Percentiles rank a stretch among this genome's conserved stretches.
phyloP scores from a whole-genome alignment of 2,888 invertebrate genomes.

The Drosophila stalkeri region DNA sequence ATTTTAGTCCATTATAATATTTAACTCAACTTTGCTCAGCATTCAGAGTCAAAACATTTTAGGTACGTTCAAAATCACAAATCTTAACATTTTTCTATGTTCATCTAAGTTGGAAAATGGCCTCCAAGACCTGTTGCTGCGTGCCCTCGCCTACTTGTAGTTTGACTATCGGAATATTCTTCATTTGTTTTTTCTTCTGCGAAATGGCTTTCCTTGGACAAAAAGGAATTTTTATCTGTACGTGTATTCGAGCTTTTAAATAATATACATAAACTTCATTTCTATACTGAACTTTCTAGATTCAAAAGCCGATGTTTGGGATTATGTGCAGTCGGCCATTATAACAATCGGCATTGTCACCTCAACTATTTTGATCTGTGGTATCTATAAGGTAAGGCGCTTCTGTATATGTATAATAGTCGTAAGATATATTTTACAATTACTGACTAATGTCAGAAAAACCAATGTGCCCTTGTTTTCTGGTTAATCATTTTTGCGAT shows the following conservation, averaged over 20 bases:
- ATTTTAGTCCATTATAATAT: neutral
- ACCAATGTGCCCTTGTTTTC: neutral
- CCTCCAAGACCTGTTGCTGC: conserved; percentile 39
- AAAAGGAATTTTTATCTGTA: conserved; percentile 38
- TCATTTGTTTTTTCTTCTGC: conserved; percentile 30
- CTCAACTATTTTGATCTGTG: conserved; percentile 48
- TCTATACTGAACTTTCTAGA: conserved; percentile 3
- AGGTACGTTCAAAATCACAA: conserved; percentile 6
- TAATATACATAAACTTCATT: neutral
- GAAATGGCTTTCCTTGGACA: conserved; percentile 46
- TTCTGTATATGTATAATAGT: neutral
- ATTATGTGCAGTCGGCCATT: conserved; percentile 21
- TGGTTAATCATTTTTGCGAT: conserved; percentile 1
- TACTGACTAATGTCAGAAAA: neutral
- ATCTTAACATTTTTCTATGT: neutral
- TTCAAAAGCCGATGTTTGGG: conserved; percentile 27
- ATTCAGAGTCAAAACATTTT: conserved; percentile 34
- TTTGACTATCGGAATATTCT: conserved; percentile 37
- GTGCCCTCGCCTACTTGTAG: conserved; percentile 30
- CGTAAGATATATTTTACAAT: neutral
- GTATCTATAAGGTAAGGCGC: conserved; percentile 41
- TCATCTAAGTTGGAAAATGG: conserved; percentile 28
- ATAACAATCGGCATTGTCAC: conserved; percentile 38
- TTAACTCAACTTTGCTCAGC: conserved; percentile 7
- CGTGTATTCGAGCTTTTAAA: neutral